Evolutionary conservation across 2,888 invertebrate genomes (phyloP), one percentile per base, ranked within the genome.

Genomic region (Eurois occulta): DNA sequence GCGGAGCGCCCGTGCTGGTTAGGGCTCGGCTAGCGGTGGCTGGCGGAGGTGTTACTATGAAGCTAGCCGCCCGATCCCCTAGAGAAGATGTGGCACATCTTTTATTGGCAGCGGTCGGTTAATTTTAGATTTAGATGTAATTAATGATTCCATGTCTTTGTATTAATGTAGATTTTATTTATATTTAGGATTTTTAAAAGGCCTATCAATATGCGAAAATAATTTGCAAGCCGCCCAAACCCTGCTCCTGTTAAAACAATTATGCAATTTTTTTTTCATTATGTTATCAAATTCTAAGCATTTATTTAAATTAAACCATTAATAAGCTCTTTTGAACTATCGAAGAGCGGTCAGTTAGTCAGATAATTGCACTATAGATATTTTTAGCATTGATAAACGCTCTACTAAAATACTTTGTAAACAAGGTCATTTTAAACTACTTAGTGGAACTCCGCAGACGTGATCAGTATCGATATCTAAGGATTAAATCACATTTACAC

Each of bases 41-140:
- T 46, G 97, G 97, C 58, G 97, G 97, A 41, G 98, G 98, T n/a
- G 98, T 99, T 0, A 99, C 99, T 6, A 99, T 99, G 98, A 98
- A 99, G 93, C 96, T 99, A 74, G 98, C 99, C 0, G 98, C 99
- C 0, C 97, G 99, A 66, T 98, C 99, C 38, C 98, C 98, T 24
- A 98, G 99, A 94, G 97, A 98, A 72, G 98, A 98, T 86, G 98
- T 99, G 0, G 98, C 99, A 0, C 99, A 99, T 92, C 97, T 99
- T 21, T 97, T 99, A 74, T 97, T 98, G 72, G 98, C 98, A 38
- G 98, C 99, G 48, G 98, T 99, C 86, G 99, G 98, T 92, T 99
- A 98, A 21, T n/a, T 21, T 28, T 43, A 58, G 2, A 16, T 24
- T 66, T 77, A 66, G 41, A 55, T 46, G 38, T 66, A 32, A 46